Conservation (phyloP, 2,797 vertebrate genomes). For the Oophaga sylvatica region DNA sequence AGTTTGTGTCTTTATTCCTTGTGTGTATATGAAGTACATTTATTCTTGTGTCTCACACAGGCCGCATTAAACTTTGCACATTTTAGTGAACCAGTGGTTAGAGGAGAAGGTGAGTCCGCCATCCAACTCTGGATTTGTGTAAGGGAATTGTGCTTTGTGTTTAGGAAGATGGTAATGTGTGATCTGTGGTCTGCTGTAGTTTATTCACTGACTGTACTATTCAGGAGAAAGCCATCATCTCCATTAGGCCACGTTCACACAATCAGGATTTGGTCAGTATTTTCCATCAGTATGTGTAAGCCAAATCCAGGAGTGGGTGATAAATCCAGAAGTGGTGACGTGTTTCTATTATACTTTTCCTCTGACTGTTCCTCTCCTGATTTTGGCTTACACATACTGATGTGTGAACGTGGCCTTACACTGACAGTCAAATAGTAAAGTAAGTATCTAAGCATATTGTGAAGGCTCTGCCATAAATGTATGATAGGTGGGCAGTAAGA, state of each 20-base stretch:
- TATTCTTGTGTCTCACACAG: conserved; percentile 71
- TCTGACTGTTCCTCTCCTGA: no score
- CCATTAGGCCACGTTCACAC: no score
- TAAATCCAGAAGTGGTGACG: no score
- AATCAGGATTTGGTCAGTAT: no score
- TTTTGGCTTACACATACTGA: no score
- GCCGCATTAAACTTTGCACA: conserved; percentile 93
- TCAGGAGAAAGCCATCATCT: background rate
- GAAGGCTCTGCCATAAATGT: no score
- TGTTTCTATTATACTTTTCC: no score
- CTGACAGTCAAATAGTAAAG: background rate
- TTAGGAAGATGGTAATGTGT: background rate
- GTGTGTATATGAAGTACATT: background rate
- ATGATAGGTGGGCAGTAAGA: no score
- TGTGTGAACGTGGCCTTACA: background rate
- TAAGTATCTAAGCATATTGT: no score
- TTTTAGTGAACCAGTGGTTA: conserved; percentile 90
- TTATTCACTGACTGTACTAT: background rate
- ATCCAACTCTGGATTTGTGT: background rate
- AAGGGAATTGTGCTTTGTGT: background rate
- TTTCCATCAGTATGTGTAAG: no score
- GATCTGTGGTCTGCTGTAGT: background rate
- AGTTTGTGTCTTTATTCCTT: background rate
- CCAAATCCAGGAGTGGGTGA: no score
- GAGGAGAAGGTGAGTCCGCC: conserved; percentile 85